These are phyloP conservation scores for Oryzias dopingdopingensis DNA, from an alignment of 2,797 vertebrate genomes.

Conservation along the genomic window DNA sequence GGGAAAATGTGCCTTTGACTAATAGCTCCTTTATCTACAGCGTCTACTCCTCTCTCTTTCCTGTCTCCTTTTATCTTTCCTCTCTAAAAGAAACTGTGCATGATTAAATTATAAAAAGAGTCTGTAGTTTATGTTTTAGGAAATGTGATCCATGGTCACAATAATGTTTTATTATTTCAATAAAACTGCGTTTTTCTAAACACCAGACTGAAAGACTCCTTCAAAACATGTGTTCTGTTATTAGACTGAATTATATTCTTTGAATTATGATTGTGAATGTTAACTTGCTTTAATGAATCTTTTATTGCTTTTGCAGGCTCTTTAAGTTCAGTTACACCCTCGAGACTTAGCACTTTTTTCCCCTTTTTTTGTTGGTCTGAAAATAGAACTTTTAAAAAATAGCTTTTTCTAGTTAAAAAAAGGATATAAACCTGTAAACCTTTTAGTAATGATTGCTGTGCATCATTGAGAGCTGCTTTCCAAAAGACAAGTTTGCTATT, in stretches of 20 bases:
- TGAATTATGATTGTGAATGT: too few species aligned
- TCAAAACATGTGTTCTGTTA: too few species aligned
- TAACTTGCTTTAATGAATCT: too few species aligned
- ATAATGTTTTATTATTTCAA: too few species aligned
- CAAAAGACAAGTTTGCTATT: conserved; percentile 27
- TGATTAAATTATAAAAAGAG: conserved; percentile 1
- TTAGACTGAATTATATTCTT: too few species aligned
- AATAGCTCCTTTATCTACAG: not conserved
- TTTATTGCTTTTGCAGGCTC: too few species aligned
- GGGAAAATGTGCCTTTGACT: conserved; percentile 19
- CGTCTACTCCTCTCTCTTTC: not conserved
- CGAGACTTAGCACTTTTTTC: not conserved
- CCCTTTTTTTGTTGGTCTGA: conserved; percentile 4
- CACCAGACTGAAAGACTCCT: too few species aligned
- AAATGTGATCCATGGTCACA: too few species aligned
- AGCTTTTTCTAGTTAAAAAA: conserved; percentile 15
- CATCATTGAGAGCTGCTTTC: conserved; percentile 30
- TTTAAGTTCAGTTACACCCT: too few species aligned
- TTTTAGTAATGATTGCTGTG: conserved; percentile 40
- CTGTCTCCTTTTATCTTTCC: too few species aligned
- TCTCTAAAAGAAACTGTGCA: conserved; percentile 4
- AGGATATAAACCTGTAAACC: conserved; percentile 1
- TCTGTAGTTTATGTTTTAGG: conserved; percentile 2
- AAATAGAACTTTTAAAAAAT: not conserved
- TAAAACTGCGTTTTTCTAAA: too few species aligned